Conservation (phyloP, 2,797 vertebrate genomes). For the Anableps anableps region DNA sequence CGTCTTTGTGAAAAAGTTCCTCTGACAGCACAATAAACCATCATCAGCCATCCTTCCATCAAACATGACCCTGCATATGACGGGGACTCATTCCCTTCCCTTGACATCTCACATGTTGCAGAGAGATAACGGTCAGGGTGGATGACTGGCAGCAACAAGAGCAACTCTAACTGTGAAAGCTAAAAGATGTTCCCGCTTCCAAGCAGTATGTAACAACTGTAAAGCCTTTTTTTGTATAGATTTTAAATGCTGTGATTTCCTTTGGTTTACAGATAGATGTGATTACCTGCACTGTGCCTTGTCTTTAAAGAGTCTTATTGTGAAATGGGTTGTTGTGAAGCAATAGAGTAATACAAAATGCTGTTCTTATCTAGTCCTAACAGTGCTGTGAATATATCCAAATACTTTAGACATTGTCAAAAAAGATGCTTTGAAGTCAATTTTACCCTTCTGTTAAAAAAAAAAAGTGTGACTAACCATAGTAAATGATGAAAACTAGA, state of each 20-base stretch:
- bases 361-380: slow-evolving; percentile 76
- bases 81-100: slow-evolving; percentile 3
- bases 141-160: slow-evolving; percentile 34
- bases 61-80: slow-evolving; percentile 25
- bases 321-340: slow-evolving; percentile 79
- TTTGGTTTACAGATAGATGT: slow-evolving; percentile 74
- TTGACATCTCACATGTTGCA: slow-evolving; percentile 47
- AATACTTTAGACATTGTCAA: slow-evolving; percentile 67
- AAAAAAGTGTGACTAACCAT: slow-evolving; percentile 71
- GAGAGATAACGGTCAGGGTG: slow-evolving; percentile 46
- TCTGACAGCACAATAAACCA: slow-evolving; percentile 47
- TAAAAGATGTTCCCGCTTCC: slow-evolving; percentile 43
- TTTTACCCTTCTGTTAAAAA: slow-evolving; percentile 68
- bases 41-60: slow-evolving; percentile 43
- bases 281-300: slow-evolving; percentile 78
- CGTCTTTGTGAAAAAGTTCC: slow-evolving; percentile 86
- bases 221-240: slow-evolving; percentile 76
- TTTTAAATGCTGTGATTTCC: slow-evolving; percentile 72
- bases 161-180: slow-evolving; percentile 64
- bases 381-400: slow-evolving; percentile 82
- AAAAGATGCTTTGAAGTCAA: slow-evolving; percentile 59
- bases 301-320: slow-evolving; percentile 76
- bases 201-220: slow-evolving; percentile 66
- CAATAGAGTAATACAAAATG: slow-evolving; percentile 72
- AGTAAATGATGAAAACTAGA: slow-evolving; percentile 77